Conservation (phyloP, 2,797 vertebrate genomes). For the Apogon talboti region DNA sequence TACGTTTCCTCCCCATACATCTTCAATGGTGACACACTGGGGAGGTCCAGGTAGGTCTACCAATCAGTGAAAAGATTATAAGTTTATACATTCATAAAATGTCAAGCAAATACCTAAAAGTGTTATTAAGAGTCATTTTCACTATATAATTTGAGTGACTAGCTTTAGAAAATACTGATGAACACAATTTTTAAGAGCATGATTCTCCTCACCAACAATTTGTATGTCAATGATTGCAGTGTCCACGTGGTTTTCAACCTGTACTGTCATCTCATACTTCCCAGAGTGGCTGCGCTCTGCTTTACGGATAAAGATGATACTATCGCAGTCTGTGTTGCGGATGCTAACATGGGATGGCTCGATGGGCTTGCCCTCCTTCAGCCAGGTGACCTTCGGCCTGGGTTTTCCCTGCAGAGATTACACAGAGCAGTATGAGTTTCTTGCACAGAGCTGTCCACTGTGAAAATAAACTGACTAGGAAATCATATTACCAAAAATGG, state of each 20-base stretch:
- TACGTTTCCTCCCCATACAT: conserved; percentile 96
- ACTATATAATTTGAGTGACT: too few relatives aligned
- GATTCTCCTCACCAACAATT: conserved; percentile 89
- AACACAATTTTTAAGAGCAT: neutral
- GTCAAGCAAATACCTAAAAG: neutral
- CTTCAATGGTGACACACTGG: conserved; percentile 89
- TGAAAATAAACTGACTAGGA: neutral
- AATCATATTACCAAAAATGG: conserved; percentile 90
- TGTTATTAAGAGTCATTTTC: too few relatives aligned
- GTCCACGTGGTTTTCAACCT: conserved; percentile 93
- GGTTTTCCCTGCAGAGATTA: conserved; percentile 89
- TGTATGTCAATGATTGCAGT: conserved; percentile 92
- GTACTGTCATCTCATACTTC: conserved; percentile 92
- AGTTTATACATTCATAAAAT: neutral
- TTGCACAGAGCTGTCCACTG: neutral
- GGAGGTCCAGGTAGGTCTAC: conserved; percentile 95
- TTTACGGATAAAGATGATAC: conserved; percentile 97
- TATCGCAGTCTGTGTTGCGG: conserved; percentile 95
- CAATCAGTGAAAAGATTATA: neutral
- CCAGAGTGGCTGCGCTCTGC: conserved; percentile 95
- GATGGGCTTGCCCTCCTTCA: conserved; percentile 89
- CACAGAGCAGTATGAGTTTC: neutral
- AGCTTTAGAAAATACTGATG: neutral
- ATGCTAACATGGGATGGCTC: conserved; percentile 92
- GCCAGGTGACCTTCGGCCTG: conserved; percentile 93